Evolutionary conservation across 2,113 vertebrate genomes (phyloP), one percentile per base, ranked within the genome.

Genomic region (Saccopteryx leptura): DNA sequence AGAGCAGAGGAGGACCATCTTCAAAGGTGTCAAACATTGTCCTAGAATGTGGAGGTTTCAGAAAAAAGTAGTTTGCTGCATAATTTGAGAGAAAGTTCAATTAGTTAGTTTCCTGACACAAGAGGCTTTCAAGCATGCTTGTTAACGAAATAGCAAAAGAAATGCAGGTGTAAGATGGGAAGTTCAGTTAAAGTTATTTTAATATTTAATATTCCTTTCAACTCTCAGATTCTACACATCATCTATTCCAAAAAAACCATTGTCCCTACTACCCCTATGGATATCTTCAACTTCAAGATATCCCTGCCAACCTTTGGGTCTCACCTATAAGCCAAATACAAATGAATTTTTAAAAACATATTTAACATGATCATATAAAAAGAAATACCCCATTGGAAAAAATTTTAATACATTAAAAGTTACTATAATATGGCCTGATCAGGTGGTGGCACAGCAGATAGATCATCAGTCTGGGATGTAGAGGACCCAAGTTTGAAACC

Each of bases 31-130:
- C 65, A 69, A 96, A 88, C 21, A 10, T 7, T 68, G 24, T 39
- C 46, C 13, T 74, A 12, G 18, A 24, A 56, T 46, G 33, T 60
- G 1, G 54, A 89, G 15, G 24, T 79, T 80, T 90, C 23, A 65
- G 54, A 65, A 92, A 86, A 71, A 48, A 75, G 58, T 14, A 56
- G 19, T 78, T 81, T 66, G 14, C 8, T 81, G 17, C 3, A 54
- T 63, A 66, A 85, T 9, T 68, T 83, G 8, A 58, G 33, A 96
- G 63, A 81, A 92, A 93, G 46, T 72, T 71, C 39, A 92, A 90
- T 52, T 74, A 81, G 17, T 79, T 21, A 89, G 33, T 54, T 85
- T 14, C 15, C 46, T 74, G 18, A 85, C 7, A 58, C 52, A 60
- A 74, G n/a, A 91, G 15, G 11, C 65, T 58, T 83, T 89, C 31